Conservation (phyloP, 2,113 vertebrate genomes). For the Thunnus maccoyii region DNA sequence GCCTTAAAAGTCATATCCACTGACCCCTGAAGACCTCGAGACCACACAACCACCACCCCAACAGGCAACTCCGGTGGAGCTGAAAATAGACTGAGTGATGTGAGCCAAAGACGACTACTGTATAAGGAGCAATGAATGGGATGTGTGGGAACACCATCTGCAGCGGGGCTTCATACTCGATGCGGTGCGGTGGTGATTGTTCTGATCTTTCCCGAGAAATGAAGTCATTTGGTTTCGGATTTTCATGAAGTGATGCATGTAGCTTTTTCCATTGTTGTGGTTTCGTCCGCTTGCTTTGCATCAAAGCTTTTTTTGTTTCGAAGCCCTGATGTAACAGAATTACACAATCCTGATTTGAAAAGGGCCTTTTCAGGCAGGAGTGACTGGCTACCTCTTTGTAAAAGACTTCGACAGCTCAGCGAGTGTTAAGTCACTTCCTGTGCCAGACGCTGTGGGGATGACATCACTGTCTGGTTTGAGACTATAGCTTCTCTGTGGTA, state of each 20-base stretch:
- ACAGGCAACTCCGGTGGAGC: conserved; percentile 21
- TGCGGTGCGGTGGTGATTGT: conserved; percentile 35
- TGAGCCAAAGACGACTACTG: conserved; percentile 56
- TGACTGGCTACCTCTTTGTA: conserved; percentile 38
- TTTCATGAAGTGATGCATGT: conserved; percentile 35
- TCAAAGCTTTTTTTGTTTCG: neutral
- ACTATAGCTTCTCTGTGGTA: conserved; percentile 75
- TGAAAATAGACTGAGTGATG: conserved; percentile 53
- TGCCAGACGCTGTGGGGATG: conserved; percentile 64
- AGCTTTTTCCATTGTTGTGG: conserved; percentile 34
- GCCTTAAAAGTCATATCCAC: conserved; percentile 59
- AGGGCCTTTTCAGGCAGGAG: conserved; percentile 45
- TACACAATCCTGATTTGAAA: conserved; percentile 45
- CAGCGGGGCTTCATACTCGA: neutral
- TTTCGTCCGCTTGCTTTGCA: neutral
- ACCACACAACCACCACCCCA: conserved; percentile 65
- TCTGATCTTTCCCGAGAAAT: conserved; percentile 26
- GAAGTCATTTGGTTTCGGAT: conserved; percentile 23
- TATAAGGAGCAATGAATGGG: conserved; percentile 45
- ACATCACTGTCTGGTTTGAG: conserved; percentile 81
- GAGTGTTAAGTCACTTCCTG: conserved; percentile 79
- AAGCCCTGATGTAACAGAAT: conserved; percentile 41
- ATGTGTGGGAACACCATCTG: conserved; percentile 49
- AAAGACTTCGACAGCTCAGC: conserved; percentile 50
- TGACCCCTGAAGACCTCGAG: conserved; percentile 65